Evolutionary conservation across 2,888 invertebrate genomes (phyloP).

Genomic region (Drosophila seclusa): DNA sequence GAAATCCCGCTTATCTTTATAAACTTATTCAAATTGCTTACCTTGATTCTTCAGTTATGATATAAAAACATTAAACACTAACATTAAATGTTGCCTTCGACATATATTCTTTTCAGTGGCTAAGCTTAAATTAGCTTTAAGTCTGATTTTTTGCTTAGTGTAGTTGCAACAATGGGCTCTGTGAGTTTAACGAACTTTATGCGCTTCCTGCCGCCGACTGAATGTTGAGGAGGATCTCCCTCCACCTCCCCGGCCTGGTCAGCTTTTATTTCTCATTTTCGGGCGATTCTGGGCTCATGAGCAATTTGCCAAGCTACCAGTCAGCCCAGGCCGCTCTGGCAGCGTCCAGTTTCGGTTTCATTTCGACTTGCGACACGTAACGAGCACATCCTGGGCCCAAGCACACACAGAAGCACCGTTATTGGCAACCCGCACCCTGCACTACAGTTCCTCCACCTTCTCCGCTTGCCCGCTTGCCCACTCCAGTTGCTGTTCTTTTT

Average conservation of each 20-base stretch:
- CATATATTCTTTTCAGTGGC: neutral
- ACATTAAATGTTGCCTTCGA: too few relatives aligned
- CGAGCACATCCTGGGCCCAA: conserved; percentile 58
- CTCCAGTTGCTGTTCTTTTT: conserved; percentile 10
- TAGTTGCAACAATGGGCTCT: conserved; percentile 51
- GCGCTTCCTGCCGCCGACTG: conserved; percentile 61
- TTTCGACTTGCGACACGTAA: conserved; percentile 65
- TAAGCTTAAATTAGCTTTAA: neutral
- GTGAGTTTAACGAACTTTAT: conserved; percentile 78
- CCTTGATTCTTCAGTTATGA: neutral
- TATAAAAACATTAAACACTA: too few relatives aligned
- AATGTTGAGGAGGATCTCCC: conserved; percentile 34
- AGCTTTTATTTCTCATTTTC: conserved; percentile 72
- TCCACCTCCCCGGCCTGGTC: conserved; percentile 16
- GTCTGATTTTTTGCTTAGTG: conserved; percentile 25
- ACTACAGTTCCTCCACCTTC: neutral
- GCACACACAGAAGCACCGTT: conserved; percentile 45
- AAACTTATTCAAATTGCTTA: too few relatives aligned
- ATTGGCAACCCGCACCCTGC: conserved; percentile 29
- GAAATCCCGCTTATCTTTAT: too few relatives aligned
- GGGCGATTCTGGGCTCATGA: conserved; percentile 56
- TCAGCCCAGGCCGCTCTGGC: conserved; percentile 15
- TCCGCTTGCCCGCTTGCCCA: neutral
- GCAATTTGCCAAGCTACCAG: conserved; percentile 41
- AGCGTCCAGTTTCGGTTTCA: conserved; percentile 78